These are phyloP conservation scores for Axea sp. DNA, from an alignment of 2,888 invertebrate genomes.

Conservation along the genomic window DNA sequence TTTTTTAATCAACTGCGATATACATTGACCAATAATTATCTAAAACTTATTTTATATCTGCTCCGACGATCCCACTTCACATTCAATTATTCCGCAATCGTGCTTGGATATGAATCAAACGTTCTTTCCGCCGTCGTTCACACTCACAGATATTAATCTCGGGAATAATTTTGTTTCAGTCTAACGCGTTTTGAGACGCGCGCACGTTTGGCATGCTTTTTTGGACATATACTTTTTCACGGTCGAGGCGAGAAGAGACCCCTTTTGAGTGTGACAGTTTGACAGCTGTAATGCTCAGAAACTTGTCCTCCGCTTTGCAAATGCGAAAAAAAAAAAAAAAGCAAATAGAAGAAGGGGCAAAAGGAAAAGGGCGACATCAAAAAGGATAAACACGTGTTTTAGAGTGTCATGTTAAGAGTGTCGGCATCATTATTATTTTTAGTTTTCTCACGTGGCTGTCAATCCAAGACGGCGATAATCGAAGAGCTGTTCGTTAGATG, in stretches of 20 bases:
- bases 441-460: constrained; percentile 49
- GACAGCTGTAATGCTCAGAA: constrained; percentile 50
- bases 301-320: constrained; percentile 32
- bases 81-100: constrained; percentile 37
- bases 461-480: constrained; percentile 28
- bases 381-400: constrained; percentile 61
- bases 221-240: constrained; percentile 19
- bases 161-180: constrained; percentile 38
- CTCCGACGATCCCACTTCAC: constrained; percentile 11
- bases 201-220: constrained; percentile 49
- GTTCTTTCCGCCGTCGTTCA: constrained; percentile 14
- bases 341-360: constrained; percentile 10
- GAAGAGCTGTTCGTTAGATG: constrained; percentile 18
- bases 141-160: constrained; percentile 40
- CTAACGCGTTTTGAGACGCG: constrained; percentile 34
- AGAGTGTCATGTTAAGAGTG: constrained; percentile 53
- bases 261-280: constrained; percentile 47
- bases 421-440: constrained; percentile 37
- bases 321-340: constrained; percentile 4
- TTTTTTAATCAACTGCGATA: too few relatives aligned
- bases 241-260: constrained; percentile 19
- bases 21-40: constrained; percentile 11
- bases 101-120: constrained; percentile 13
- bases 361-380: constrained; percentile 43
- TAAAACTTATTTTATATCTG: constrained; percentile 18